Evolutionary conservation across 2,888 invertebrate genomes (phyloP), one percentile per base, ranked within the genome.

Genomic region (Gibbula magus): DNA sequence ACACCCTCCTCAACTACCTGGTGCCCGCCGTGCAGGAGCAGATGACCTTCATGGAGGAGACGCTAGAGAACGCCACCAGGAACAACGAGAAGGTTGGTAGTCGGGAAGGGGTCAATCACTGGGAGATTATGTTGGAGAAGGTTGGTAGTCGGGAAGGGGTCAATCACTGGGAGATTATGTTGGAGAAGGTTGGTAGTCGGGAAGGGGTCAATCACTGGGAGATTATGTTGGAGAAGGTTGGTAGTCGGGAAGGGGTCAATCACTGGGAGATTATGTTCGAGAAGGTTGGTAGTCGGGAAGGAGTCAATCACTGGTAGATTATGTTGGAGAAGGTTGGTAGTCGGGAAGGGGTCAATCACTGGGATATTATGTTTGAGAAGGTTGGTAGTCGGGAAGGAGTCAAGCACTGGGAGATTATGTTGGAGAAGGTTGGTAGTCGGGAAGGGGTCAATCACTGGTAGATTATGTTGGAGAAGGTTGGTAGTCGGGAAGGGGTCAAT

Each of bases 81-180:
- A 70, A 79, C 70, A 77, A 77, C 18, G 83, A 81, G 56, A 81
- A 83, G 80, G 83, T 83, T 13, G 61, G 45, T 25, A 7, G 20
- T 13, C 54, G 3, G 4, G 20, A 35, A 35, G 3, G 8, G 8
- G n/a, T n/a, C n/a, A 35, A 8, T 3, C 35, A 5, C 54, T 7
- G 3, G 4, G 13, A 22, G 3, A 16, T 51, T 20, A 5, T 20
- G 20, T 29, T 51, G 13, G 75, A 13, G 20, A 45, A 45, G 18
- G 83, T 83, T 13, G 61, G 45, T 25, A 7, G 20, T 13, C 54
- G 3, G 4, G 20, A 35, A 35, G 3, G 8, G 8, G n/a, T n/a
- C n/a, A 35, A 8, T 3, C 35, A 5, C 54, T 7, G 3, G 4
- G 13, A 22, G 3, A 16, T 51, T 20, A 5, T 20, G 20, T 29